Evolutionary conservation across 2,888 invertebrate genomes (phyloP), one percentile per base, ranked within the genome.

Genomic region (Cabera pusaria): DNA sequence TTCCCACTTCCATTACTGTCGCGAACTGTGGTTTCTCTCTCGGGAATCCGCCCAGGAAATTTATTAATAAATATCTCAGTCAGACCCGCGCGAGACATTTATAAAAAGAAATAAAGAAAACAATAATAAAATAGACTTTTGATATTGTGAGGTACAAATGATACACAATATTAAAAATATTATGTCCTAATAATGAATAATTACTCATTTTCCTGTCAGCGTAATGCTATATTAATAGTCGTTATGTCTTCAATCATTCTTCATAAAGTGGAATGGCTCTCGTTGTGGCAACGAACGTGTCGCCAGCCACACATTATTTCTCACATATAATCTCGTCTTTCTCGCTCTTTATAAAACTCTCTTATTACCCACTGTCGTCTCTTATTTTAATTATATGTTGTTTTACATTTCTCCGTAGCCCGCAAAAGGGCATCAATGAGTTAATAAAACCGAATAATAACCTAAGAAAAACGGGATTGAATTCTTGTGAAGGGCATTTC

Each of bases 1-100:
- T 76, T 71, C 61, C 60, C 62, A 53, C 61, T 71, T 71, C 69
- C 64, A 73, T 76, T 77, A 72, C 62, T 64, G 65, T 70, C 66
- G 49, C 62, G 45, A 53, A 34, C 59, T 54, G 61, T 57, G 61
- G 65, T 62, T 61, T 49, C 44, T 64, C 64, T 53, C 60, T 11
- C 5, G 51, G 56, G 72, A 56, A 58, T 62, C 47, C 39, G 54
- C 56, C 53, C 52, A 50, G 49, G 52, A 64, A 66, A 71, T 64
- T 73, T 63, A 75, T 77, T 72, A 72, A 69, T 70, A 72, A 69
- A 70, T 71, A 78, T 68, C 59, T 57, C 49, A 52, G 57, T 44
- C 41, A 57, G 49, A 44, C 58, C 41, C 41, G 34, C 28, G 53
- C 45, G 53, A 49, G 48, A 47, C 44, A 56, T 72, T 64, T 62